Evolutionary conservation across 2,888 invertebrate species (phyloP).

Genomic region (Dexiosoma caninum): DNA sequence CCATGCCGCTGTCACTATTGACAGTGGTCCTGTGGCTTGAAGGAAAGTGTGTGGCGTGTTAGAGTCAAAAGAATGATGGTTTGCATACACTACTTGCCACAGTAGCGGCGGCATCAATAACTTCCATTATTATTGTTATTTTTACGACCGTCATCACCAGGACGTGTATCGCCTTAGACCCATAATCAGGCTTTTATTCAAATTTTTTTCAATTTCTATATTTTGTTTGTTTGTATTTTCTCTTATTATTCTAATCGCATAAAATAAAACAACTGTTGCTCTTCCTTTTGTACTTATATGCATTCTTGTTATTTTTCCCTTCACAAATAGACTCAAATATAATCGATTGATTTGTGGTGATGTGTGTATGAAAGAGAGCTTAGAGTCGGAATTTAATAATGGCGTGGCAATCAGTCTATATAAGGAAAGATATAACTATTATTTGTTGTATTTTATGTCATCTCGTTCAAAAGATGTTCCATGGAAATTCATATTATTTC

Average conservation of each 20-base stretch:
- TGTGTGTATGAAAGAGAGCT: background rate
- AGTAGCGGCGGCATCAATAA: background rate
- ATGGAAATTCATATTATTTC: constrained; percentile 38
- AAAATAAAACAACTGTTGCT: constrained; percentile 42
- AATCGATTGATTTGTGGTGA: constrained; percentile 1
- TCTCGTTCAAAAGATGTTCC: background rate
- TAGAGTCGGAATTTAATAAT: background rate
- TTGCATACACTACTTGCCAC: background rate
- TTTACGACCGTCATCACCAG: constrained; percentile 29
- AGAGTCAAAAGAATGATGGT: background rate
- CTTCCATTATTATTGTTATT: constrained; percentile 35
- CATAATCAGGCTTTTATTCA: constrained; percentile 1
- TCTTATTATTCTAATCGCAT: background rate
- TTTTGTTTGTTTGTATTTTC: background rate
- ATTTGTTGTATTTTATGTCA: background rate
- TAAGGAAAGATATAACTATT: background rate
- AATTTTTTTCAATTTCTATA: background rate
- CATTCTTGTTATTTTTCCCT: too few relatives aligned
- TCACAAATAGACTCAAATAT: background rate
- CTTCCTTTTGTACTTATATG: background rate
- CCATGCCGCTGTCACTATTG: background rate
- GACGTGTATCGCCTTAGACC: background rate
- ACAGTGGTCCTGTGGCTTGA: background rate
- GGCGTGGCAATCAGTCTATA: background rate
- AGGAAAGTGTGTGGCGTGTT: background rate